A percentile compares a stretch with the other conserved stretches of the same genome.
phyloP scores from a whole-genome alignment of 92 coral and sea anemone species.

The Phenganax stokvisi region DNA sequence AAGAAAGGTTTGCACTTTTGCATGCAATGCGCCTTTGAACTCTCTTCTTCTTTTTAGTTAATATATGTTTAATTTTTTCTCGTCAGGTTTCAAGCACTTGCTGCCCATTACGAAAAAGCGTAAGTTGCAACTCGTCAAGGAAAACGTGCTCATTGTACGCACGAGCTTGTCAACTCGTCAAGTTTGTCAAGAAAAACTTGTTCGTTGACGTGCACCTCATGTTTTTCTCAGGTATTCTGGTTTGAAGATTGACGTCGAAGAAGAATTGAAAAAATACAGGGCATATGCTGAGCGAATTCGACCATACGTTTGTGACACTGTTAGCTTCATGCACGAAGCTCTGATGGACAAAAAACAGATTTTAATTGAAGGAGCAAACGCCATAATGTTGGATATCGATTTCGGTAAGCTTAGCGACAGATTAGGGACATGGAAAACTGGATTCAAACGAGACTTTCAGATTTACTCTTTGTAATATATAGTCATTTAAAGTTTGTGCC shows the following conservation, averaged over 20 bases:
- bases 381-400: constrained; percentile 93
- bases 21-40: not conserved
- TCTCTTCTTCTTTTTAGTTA: not conserved
- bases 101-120: constrained; percentile 75
- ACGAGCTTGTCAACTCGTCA: too few species aligned
- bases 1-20: constrained; percentile 55
- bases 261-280: constrained; percentile 79
- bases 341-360: constrained; percentile 60
- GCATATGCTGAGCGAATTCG: constrained; percentile 83
- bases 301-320: constrained; percentile 90
- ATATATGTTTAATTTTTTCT: not conserved
- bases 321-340: constrained; percentile 75
- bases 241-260: constrained; percentile 64
- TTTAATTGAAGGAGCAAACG: constrained; percentile 93
- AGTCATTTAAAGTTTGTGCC: not conserved
- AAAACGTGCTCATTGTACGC: too few species aligned
- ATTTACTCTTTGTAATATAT: not conserved
- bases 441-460: not conserved
- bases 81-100: constrained; percentile 73
- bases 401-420: constrained; percentile 61
- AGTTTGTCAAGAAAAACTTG: too few species aligned
- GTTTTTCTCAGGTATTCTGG: constrained; percentile 62
- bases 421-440: not conserved
- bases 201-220: not conserved
- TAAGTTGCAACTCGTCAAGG: constrained; percentile 46